Evolutionary conservation across 1,140 invertebrate species (phyloP).

Genomic region (Campoletis sonorensis): DNA sequence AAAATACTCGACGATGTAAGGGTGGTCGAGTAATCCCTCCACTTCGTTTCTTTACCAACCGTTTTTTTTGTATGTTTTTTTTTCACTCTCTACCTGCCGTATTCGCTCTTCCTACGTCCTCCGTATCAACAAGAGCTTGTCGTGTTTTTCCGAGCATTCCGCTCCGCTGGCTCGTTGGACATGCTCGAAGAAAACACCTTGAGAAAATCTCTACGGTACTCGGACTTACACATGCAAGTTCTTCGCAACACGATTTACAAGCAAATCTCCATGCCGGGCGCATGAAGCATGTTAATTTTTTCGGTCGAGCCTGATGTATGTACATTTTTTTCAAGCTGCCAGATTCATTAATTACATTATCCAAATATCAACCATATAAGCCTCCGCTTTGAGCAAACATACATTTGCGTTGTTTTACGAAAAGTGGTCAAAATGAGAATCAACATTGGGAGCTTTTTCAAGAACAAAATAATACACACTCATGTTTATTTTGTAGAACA

Average conservation of each 20-base stretch:
- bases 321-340: constrained; percentile 21
- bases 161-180: neutral
- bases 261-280: neutral
- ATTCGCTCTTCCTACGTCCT: neutral
- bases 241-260: neutral
- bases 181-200: neutral
- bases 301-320: constrained; percentile 51
- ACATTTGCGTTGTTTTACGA: too few relatives aligned
- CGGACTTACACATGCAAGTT: neutral
- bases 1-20: constrained; percentile 39
- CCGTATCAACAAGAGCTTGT: neutral
- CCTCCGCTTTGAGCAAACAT: too few relatives aligned
- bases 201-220: constrained; percentile 20
- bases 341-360: too few relatives aligned
- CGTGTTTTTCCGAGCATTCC: constrained; percentile 18
- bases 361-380: too few relatives aligned
- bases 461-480: too few relatives aligned
- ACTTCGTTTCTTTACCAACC: constrained; percentile 21
- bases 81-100: neutral
- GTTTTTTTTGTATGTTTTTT: constrained; percentile 8
- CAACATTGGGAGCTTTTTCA: too few relatives aligned
- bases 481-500: too few relatives aligned
- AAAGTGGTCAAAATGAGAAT: too few relatives aligned
- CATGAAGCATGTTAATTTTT: constrained; percentile 28
- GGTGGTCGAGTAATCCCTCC: constrained; percentile 42